Conservation (phyloP, 2,113 vertebrate species). For the Propithecus coquereli region DNA sequence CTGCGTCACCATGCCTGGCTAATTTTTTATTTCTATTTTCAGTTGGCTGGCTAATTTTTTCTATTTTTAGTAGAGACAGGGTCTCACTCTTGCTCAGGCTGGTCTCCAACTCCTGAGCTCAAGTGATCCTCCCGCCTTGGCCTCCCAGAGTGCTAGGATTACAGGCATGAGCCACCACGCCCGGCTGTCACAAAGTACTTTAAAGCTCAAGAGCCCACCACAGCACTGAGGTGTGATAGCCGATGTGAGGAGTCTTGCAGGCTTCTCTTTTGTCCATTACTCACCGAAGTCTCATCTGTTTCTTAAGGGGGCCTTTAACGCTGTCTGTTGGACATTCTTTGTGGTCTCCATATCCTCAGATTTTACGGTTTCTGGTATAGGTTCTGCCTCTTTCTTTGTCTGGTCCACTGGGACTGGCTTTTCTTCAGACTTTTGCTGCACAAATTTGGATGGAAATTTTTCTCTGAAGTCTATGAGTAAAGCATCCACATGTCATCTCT, state of each 20-base stretch:
- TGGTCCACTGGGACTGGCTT: conserved; percentile 98
- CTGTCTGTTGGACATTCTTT: conserved; percentile 89
- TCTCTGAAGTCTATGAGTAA: no score
- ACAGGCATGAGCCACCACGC: no score
- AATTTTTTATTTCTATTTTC: no score
- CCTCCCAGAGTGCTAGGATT: no score
- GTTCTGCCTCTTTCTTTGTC: conserved; percentile 95
- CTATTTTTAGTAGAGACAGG: no score
- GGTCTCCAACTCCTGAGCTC: no score
- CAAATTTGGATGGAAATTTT: no score
- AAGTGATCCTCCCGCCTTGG: no score
- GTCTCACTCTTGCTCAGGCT: no score
- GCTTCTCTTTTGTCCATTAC: neutral
- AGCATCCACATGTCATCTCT: no score
- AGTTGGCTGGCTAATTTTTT: no score
- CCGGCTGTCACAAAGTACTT: neutral
- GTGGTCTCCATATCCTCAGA: conserved; percentile 93
- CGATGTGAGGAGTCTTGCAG: conserved; percentile 3
- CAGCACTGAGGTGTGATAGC: conserved; percentile 42
- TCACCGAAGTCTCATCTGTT: conserved; percentile 94
- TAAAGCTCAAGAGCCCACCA: neutral
- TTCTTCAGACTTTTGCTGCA: conserved; percentile 95
- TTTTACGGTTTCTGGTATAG: conserved; percentile 89
- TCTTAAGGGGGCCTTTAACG: conserved; percentile 93
- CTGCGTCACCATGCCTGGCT: no score